Evolutionary conservation across 2,888 invertebrate species (phyloP).

Genomic region (Auanema sp.): DNA sequence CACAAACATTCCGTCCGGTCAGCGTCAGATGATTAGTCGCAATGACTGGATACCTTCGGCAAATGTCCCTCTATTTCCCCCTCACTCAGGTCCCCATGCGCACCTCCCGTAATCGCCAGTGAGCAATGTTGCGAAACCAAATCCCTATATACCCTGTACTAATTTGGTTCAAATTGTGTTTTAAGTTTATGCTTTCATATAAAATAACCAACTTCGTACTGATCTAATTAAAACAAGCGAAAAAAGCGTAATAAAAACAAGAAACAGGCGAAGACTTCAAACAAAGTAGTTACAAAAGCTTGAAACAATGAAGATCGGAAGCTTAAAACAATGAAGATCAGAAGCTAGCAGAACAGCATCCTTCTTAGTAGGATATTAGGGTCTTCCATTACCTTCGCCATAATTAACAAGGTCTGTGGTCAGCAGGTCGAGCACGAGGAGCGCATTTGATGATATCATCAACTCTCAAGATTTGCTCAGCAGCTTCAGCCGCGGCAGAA

Average conservation of each 20-base stretch:
- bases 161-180: no score
- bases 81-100: no score
- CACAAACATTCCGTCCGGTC: no score
- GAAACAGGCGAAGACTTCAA: conserved; percentile 2
- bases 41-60: no score
- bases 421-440: conserved; percentile 53
- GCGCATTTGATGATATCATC: conserved; percentile 85
- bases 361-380: conserved; percentile 6
- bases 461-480: conserved; percentile 94
- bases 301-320: conserved; percentile 3
- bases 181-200: no score
- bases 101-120: no score
- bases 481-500: conserved; percentile 72
- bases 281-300: conserved; percentile 5
- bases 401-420: conserved; percentile 59
- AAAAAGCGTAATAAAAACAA: conserved; percentile 5
- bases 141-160: no score
- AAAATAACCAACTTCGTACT: not conserved
- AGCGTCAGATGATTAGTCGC: no score
- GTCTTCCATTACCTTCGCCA: conserved; percentile 4
- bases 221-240: not conserved
- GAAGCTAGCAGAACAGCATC: conserved; percentile 3
- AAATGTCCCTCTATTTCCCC: no score
- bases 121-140: no score
- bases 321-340: conserved; percentile 6